These are phyloP conservation scores for Incurvaria masculella DNA, from an alignment of 2,888 invertebrate species.

Conservation along the genomic window DNA sequence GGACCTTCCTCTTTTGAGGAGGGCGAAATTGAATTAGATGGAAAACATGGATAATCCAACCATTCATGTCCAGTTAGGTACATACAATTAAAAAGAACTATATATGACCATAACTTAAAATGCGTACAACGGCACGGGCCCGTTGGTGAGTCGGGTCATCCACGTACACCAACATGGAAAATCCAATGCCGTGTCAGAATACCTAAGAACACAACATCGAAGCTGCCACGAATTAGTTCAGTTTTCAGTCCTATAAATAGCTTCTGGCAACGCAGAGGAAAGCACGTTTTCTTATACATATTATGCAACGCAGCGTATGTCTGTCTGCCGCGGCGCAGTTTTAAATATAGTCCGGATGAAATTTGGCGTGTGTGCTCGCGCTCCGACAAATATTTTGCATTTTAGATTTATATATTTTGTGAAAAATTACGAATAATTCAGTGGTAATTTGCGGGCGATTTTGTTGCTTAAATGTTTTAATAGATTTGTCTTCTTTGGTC, in stretches of 20 bases:
- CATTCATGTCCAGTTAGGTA: too few species aligned
- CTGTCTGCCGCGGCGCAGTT: neutral
- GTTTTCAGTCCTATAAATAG: neutral
- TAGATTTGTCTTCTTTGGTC: too few species aligned
- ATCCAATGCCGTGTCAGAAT: neutral
- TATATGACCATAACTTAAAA: too few species aligned
- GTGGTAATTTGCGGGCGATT: neutral
- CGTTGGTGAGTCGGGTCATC: too few species aligned
- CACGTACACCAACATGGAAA: too few species aligned
- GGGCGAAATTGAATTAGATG: too few species aligned
- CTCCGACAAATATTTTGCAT: neutral
- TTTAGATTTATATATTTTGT: neutral
- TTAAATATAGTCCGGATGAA: neutral
- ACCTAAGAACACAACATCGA: neutral
- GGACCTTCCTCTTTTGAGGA: too few species aligned
- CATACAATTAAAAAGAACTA: too few species aligned
- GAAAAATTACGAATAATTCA: neutral
- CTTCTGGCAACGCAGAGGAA: neutral
- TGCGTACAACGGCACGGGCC: too few species aligned
- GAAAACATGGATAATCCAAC: too few species aligned
- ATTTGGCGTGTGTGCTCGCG: neutral
- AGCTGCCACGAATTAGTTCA: neutral
- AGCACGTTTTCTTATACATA: neutral
- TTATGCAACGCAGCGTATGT: neutral
- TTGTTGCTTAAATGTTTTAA: neutral